These are phyloP conservation scores for Clarias fuscus DNA, from an alignment of 2,797 vertebrate genomes.

Conservation along the genomic window DNA sequence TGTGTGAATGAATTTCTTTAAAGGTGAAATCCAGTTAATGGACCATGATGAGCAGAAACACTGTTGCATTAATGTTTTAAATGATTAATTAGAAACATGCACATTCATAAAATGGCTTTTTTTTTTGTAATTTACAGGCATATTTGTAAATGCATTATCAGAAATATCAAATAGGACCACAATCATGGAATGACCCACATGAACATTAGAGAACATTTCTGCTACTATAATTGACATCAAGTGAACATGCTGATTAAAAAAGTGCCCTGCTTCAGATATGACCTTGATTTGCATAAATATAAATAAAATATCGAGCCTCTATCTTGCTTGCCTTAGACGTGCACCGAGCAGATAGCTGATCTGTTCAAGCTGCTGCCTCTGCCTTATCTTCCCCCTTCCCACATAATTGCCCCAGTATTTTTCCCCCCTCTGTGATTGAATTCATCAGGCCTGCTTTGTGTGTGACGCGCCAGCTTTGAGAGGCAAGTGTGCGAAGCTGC, in stretches of 20 bases:
- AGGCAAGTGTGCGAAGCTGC: slow-evolving; percentile 61
- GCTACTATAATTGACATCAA: slow-evolving; percentile 5
- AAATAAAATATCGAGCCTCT: slow-evolving; percentile 42
- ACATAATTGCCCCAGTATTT: slow-evolving; percentile 55
- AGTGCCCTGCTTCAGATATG: slow-evolving; percentile 1
- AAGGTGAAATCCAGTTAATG: neutral
- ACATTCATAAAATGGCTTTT: neutral
- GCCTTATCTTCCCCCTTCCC: slow-evolving; percentile 41
- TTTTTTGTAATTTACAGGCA: neutral
- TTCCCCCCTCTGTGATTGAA: slow-evolving; percentile 54
- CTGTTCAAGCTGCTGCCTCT: slow-evolving; percentile 36
- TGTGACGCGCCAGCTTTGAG: slow-evolving; percentile 47
- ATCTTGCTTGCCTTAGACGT: slow-evolving; percentile 42
- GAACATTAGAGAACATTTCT: neutral
- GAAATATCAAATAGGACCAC: slow-evolving; percentile 16
- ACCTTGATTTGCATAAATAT: slow-evolving; percentile 33
- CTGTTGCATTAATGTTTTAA: neutral
- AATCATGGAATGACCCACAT: neutral
- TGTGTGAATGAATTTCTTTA: neutral
- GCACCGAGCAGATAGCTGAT: slow-evolving; percentile 30
- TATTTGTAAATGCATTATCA: neutral
- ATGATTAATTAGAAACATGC: neutral
- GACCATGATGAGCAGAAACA: neutral
- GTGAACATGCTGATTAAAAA: slow-evolving; percentile 27
- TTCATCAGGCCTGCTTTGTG: slow-evolving; percentile 59